Evolutionary conservation across 2,797 vertebrate genomes (phyloP), one percentile per base, ranked within the genome.

Genomic region (Crenuchus spilurus): DNA sequence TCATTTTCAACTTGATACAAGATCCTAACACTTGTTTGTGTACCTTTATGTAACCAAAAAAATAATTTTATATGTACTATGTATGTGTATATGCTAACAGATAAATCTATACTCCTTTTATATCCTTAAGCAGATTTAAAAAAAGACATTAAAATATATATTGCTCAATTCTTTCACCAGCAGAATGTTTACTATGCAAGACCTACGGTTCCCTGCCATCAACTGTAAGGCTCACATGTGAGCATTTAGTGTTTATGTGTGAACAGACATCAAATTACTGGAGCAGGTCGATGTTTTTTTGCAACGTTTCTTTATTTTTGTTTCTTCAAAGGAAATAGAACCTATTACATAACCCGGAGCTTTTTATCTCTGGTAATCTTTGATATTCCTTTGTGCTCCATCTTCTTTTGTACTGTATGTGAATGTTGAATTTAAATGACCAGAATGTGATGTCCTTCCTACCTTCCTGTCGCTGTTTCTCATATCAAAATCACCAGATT

Each of bases 391-490:
- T 42, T 65, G 31, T 51, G 22, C 14, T 9, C 22, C 1, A 20
- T 31, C 28, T 74, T 33, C 35, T 44, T 28, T 49, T 30, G 46
- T 46, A n/a, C 49, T 6, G 18, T 4, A 5, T 13, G 26, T 4
- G 46, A 57, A 24, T 46, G 28, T 44, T 30, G 0, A 20, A 18
- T 46, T 66, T n/a, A 73, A 68, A 66, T 73, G 70, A 31, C 66
- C 51, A 16, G 30, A 72, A 22, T 70, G 55, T 57, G 55, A 61
- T 72, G 65, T 74, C 55, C 74, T 69, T 44, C 72, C 51, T 70
- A 46, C 46, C 44, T 26, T 74, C 33, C 39, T 74, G 49, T 57
- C 64, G n/a, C n/a, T 74, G 37, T 66, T 55, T 33, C 55, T 70
- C 52, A 79, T 73, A 39, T 78, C 11, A 16, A n/a, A 22, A 46